Evolutionary conservation across 2,888 invertebrate species (phyloP).

Genomic region (Latrodectus elegans): DNA sequence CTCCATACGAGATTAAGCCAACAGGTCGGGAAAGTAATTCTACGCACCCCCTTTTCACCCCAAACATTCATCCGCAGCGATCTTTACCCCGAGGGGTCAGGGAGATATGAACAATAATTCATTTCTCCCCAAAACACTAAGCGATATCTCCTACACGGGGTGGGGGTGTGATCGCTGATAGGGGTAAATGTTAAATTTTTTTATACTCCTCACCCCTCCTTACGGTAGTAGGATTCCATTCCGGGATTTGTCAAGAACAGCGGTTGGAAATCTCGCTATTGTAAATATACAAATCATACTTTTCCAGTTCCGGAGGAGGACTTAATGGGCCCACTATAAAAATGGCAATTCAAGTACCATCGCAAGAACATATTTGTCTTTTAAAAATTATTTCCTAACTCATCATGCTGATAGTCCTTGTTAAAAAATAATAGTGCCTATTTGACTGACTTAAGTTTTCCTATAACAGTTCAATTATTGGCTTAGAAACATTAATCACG

Average conservation of each 20-base stretch:
- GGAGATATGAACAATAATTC: slow-evolving; percentile 69
- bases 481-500: no score
- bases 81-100: slow-evolving; percentile 58
- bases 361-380: no score
- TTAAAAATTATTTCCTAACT: no score
- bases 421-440: no score
- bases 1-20: slow-evolving; percentile 35
- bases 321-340: no score
- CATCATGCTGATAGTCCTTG: no score
- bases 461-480: no score
- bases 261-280: slow-evolving; percentile 16
- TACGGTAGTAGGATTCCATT: not conserved
- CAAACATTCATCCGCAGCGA: slow-evolving; percentile 34
- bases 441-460: no score
- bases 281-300: slow-evolving; percentile 33
- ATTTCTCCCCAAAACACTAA: slow-evolving; percentile 56
- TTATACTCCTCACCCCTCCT: not conserved
- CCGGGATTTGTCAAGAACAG: slow-evolving; percentile 62
- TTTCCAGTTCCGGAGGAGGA: not conserved
- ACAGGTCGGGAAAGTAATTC: slow-evolving; percentile 46
- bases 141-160: slow-evolving; percentile 35
- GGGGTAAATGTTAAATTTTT: slow-evolving; percentile 55
- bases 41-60: not conserved
- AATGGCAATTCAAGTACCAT: no score
- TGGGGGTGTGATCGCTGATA: slow-evolving; percentile 38